A percentile compares a stretch with the other conserved stretches of the same genome.
These are phyloP conservation scores for Heteromormyrus szaboi DNA, from an alignment of 2,797 vertebrate species.

Conservation along the genomic window DNA sequence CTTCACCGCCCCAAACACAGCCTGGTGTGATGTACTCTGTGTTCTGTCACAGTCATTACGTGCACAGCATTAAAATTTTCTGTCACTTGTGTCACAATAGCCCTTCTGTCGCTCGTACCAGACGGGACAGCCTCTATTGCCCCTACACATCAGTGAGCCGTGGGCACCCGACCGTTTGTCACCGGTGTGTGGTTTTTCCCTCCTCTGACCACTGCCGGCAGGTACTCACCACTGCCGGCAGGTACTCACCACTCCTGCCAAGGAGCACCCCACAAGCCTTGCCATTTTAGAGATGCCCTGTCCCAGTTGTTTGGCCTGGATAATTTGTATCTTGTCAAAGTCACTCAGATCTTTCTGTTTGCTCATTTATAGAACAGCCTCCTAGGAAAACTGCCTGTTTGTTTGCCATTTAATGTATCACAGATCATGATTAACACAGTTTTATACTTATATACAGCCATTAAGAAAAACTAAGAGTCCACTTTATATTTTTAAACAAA, in stretches of 20 bases:
- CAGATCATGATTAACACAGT: neutral
- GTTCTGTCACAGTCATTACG: neutral
- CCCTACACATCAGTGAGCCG: neutral
- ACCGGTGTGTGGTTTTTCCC: neutral
- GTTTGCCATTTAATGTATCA: neutral
- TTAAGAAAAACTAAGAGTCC: neutral
- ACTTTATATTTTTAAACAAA: neutral
- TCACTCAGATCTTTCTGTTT: neutral
- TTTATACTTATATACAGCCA: neutral
- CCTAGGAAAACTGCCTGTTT: neutral
- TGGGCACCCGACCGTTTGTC: neutral
- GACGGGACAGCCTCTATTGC: neutral
- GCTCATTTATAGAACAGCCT: neutral
- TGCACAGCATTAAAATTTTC: neutral
- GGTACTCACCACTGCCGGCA: neutral
- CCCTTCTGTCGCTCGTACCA: neutral
- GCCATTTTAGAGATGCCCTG: neutral
- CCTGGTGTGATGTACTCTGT: neutral
- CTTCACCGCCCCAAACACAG: neutral
- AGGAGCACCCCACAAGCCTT: neutral
- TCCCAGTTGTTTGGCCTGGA: neutral
- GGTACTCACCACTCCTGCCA: neutral
- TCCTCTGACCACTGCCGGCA: neutral
- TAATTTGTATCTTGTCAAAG: neutral
- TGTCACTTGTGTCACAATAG: neutral